Evolutionary conservation across 2,888 invertebrate genomes (phyloP).

Genomic region (Sinohyriopsis cumingii): DNA sequence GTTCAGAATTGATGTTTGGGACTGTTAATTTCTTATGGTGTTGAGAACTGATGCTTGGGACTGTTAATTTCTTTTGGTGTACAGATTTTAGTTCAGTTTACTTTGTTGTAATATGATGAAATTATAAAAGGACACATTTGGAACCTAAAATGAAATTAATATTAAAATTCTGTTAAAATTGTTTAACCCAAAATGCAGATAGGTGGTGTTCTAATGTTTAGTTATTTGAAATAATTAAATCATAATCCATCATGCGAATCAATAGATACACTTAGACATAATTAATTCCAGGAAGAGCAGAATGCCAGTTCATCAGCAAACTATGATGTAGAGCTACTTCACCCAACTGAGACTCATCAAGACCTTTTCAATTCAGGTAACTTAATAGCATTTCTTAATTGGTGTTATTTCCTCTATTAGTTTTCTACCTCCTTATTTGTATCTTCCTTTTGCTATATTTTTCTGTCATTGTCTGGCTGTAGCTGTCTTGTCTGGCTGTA

Average conservation of each 20-base stretch:
- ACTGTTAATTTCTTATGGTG: not conserved
- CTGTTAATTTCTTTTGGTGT: not conserved
- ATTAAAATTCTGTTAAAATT: too few relatives aligned
- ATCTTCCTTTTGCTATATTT: constrained; percentile 8
- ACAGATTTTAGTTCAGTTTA: not conserved
- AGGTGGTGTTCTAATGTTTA: too few relatives aligned
- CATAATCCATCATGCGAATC: too few relatives aligned
- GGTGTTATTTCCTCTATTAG: not conserved
- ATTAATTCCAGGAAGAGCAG: constrained; percentile 84
- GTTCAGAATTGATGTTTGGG: too few relatives aligned
- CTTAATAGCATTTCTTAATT: not conserved
- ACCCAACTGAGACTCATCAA: constrained; percentile 88
- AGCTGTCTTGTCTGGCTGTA: not conserved
- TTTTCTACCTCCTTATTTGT: not conserved
- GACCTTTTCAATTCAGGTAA: constrained; percentile 78
- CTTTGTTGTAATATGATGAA: not conserved
- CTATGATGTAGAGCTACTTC: constrained; percentile 98
- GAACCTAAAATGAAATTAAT: not conserved
- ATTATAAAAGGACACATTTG: not conserved
- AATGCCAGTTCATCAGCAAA: constrained; percentile 98
- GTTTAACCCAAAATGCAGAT: too few relatives aligned
- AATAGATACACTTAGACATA: too few relatives aligned
- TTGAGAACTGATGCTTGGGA: too few relatives aligned
- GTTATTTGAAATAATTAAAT: too few relatives aligned
- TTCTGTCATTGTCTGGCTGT: constrained; percentile 7